Conservation (phyloP, 92 coral and sea anemone species). For the Epizoanthus rinbou region DNA sequence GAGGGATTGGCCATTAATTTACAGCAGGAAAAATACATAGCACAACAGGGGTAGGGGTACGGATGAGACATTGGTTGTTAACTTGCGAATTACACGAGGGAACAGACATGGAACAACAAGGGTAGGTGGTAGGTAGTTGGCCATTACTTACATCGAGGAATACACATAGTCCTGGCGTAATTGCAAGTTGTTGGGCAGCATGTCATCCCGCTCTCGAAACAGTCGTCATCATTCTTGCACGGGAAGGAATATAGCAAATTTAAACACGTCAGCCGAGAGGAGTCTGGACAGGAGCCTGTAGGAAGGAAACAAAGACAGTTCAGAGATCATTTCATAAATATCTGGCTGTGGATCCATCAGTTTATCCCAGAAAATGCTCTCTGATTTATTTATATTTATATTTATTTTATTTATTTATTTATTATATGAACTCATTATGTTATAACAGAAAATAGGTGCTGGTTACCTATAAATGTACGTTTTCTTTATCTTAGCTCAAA, state of each 20-base stretch:
- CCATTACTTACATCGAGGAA: slow-evolving; percentile 76
- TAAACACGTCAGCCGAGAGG: slow-evolving; percentile 67
- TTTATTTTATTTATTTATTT: too few species aligned
- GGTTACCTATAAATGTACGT: too few species aligned
- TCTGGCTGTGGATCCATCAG: too few species aligned
- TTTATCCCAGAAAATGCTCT: too few species aligned
- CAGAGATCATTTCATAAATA: too few species aligned
- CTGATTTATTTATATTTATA: too few species aligned
- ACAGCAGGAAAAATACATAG: not conserved
- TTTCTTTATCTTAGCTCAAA: too few species aligned
- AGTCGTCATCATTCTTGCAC: slow-evolving; percentile 80
- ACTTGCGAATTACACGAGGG: not conserved
- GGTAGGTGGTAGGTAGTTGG: not conserved
- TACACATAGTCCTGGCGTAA: slow-evolving; percentile 90
- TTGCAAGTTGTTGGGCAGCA: slow-evolving; percentile 84
- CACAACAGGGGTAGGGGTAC: not conserved
- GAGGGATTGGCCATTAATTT: not conserved
- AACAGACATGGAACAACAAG: not conserved
- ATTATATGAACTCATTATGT: too few species aligned
- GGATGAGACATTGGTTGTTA: not conserved
- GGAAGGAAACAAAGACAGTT: too few species aligned
- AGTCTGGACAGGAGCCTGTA: slow-evolving; percentile 86
- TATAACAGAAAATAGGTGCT: too few species aligned
- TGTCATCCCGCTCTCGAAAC: slow-evolving; percentile 93
- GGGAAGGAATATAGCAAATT: slow-evolving; percentile 91